Evolutionary conservation across 2,113 vertebrate species (phyloP).

Genomic region (Anoura caudifer): DNA sequence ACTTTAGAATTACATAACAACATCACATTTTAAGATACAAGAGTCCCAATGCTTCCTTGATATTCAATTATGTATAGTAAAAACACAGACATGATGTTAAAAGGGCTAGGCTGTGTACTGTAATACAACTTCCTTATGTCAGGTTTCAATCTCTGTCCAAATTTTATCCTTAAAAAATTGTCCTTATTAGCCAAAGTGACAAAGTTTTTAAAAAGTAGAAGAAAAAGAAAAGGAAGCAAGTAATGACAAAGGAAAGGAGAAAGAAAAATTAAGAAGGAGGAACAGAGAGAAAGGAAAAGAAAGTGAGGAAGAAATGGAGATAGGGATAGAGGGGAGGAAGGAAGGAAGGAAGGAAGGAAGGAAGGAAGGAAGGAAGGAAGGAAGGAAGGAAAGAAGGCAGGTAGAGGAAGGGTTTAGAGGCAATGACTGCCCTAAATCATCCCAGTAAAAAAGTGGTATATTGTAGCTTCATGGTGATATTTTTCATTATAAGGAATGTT

Average conservation of each 20-base stretch:
- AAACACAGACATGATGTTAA: neutral
- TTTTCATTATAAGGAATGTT: conserved; percentile 4
- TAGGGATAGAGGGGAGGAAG: rapidly evolving
- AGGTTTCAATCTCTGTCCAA: neutral
- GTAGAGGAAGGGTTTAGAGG: rapidly evolving
- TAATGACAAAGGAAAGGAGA: neutral
- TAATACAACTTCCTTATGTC: neutral
- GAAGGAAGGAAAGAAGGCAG: no score
- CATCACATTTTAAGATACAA: neutral
- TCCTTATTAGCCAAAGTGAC: neutral
- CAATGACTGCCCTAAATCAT: neutral
- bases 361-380: no score
- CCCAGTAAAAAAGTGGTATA: neutral
- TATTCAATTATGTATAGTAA: neutral
- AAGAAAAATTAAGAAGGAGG: neutral
- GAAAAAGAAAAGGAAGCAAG: neutral
- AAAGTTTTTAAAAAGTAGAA: neutral
- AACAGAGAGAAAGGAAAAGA: neutral
- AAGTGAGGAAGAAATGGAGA: neutral
- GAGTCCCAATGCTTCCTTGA: neutral
- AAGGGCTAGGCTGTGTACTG: neutral
- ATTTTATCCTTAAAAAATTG: neutral
- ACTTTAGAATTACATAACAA: neutral
- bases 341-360: neutral
- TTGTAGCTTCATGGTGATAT: neutral